A percentile compares a stretch with the other conserved stretches of the same genome.
Evolutionary conservation across 2,888 invertebrate genomes (phyloP).

Genomic region (Cistogaster globosa): DNA sequence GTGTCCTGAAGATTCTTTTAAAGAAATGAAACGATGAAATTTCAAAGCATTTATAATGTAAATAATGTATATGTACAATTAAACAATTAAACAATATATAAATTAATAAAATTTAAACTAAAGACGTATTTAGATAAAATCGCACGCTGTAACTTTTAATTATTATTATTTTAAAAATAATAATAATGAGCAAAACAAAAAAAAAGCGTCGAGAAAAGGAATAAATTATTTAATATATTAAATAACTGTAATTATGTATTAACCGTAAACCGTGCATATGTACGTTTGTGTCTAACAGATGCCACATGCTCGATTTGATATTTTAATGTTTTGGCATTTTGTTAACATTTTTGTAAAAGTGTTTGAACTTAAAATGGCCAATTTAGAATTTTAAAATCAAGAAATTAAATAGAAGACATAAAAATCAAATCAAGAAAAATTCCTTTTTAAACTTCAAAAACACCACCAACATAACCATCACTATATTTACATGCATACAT

Average conservation of each 20-base stretch:
- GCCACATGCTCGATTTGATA: neutral
- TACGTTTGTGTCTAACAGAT: neutral
- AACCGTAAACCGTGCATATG: neutral
- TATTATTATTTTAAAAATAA: slow-evolving; percentile 68
- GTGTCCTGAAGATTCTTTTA: slow-evolving; percentile 37
- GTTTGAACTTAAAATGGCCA: slow-evolving; percentile 54
- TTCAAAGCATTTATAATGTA: slow-evolving; percentile 70
- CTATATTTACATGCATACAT: slow-evolving; percentile 18
- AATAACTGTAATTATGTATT: slow-evolving; percentile 43
- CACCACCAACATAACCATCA: slow-evolving; percentile 23
- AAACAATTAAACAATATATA: slow-evolving; percentile 7
- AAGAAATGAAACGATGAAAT: slow-evolving; percentile 47
- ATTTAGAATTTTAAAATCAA: slow-evolving; percentile 9
- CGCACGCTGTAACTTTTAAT: slow-evolving; percentile 56
- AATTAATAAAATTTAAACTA: slow-evolving; percentile 65
- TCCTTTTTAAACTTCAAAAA: slow-evolving; percentile 35
- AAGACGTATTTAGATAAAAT: slow-evolving; percentile 69
- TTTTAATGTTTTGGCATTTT: slow-evolving; percentile 45
- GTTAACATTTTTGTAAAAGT: slow-evolving; percentile 55
- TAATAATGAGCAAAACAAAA: slow-evolving; percentile 53
- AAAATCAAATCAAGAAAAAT: slow-evolving; percentile 6
- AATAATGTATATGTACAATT: slow-evolving; percentile 73
- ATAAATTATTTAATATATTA: neutral
- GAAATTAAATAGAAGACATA: too few relatives aligned
- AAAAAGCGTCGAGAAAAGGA: slow-evolving; percentile 8